These are phyloP conservation scores for Malurus splendens DNA, from an alignment of 2,797 vertebrate genomes.

Conservation along the genomic window DNA sequence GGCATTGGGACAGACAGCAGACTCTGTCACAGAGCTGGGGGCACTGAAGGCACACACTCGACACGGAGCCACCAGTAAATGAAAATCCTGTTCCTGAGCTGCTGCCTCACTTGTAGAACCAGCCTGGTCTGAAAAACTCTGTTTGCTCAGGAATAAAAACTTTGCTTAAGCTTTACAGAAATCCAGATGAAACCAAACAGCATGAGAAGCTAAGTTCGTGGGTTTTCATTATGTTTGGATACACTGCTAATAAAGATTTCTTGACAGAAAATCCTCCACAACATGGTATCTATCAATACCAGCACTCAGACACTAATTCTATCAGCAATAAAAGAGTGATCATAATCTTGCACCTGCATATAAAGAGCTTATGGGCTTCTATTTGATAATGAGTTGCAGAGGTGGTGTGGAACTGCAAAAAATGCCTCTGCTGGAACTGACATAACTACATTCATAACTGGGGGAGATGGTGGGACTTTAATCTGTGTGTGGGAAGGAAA, in stretches of 20 bases:
- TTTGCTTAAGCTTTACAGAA: not conserved
- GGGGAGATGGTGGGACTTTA: not conserved
- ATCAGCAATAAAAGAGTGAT: conserved; percentile 22
- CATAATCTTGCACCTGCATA: conserved; percentile 2
- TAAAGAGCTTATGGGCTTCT: conserved; percentile 32
- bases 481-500: not conserved
- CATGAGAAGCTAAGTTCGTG: not conserved
- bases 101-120: not conserved
- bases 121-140: not conserved
- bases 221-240: conserved; percentile 33
- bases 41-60: accelerated
- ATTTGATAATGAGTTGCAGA: conserved; percentile 14
- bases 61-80: not conserved
- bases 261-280: conserved; percentile 12
- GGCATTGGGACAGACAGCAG: not conserved
- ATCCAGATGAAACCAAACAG: conserved; percentile 29
- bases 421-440: not conserved
- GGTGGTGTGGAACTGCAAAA: not conserved
- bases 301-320: conserved; percentile 19
- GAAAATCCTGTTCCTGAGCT: not conserved
- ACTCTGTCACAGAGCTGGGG: not conserved
- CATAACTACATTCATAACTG: not conserved
- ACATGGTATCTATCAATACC: not conserved
- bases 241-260: conserved; percentile 41
- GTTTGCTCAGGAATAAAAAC: conserved; percentile 2